A percentile compares a stretch with the other conserved stretches of the same genome.
Conservation (phyloP, 1,140 invertebrate species). For the Drosophila yakuba region DNA sequence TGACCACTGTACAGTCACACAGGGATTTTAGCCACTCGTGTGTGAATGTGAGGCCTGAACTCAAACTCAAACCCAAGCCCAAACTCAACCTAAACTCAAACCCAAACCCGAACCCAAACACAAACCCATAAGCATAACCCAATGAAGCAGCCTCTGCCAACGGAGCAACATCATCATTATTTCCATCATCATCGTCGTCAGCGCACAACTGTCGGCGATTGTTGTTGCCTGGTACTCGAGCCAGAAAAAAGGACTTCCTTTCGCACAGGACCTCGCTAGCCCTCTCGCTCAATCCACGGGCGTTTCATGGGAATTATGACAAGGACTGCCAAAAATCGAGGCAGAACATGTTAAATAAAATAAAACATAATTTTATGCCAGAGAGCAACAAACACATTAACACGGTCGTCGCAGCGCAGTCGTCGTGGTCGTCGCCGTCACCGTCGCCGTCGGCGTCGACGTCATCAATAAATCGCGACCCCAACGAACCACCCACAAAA, state of each 20-base stretch:
- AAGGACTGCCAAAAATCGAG: slow-evolving; percentile 73
- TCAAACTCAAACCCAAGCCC: slow-evolving; percentile 22
- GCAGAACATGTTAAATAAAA: slow-evolving; percentile 78
- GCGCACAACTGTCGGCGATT: slow-evolving; percentile 34
- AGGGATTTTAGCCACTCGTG: slow-evolving; percentile 16
- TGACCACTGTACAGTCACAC: slow-evolving; percentile 18
- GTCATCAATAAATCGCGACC: slow-evolving; percentile 81
- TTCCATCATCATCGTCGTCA: slow-evolving; percentile 49
- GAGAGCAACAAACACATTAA: slow-evolving; percentile 81
- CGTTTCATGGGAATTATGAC: slow-evolving; percentile 66
- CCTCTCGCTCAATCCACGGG: slow-evolving; percentile 19
- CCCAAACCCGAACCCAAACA: slow-evolving; percentile 39
- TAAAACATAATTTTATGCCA: slow-evolving; percentile 82
- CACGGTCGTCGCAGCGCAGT: slow-evolving; percentile 53
- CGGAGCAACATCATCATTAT: slow-evolving; percentile 47
- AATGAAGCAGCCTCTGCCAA: slow-evolving; percentile 67
- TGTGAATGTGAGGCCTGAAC: slow-evolving; percentile 16
- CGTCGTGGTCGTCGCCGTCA: slow-evolving; percentile 36
- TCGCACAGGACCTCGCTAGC: slow-evolving; percentile 37
- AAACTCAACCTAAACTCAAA: slow-evolving; percentile 7
- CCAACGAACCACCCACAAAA: slow-evolving; percentile 60
- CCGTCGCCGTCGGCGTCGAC: slow-evolving; percentile 57
- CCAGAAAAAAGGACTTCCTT: slow-evolving; percentile 63
- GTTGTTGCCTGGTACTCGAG: slow-evolving; percentile 41
- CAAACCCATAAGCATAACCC: slow-evolving; percentile 65